A percentile compares a stretch with the other conserved stretches of the same genome.
Evolutionary conservation across 2,888 invertebrate genomes (phyloP).

Genomic region (Bellardia pandia): DNA sequence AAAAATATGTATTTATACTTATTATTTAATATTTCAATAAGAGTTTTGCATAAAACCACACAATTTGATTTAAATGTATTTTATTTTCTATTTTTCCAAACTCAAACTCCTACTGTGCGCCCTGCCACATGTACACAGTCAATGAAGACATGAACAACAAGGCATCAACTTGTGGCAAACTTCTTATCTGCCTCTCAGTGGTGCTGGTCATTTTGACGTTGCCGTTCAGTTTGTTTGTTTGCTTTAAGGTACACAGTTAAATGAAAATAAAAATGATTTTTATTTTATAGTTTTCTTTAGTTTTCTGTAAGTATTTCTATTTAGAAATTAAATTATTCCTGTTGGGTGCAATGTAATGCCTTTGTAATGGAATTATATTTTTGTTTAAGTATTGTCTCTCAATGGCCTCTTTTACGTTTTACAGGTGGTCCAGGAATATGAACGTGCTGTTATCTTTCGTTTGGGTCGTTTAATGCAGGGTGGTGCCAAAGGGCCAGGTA

Average conservation of each 20-base stretch:
- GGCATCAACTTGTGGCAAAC: conserved; percentile 91
- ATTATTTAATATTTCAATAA: background rate
- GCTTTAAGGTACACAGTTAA: conserved; percentile 91
- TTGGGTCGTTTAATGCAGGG: conserved; percentile 94
- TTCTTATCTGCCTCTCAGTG: conserved; percentile 93
- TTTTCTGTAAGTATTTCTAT: background rate
- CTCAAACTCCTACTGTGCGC: background rate
- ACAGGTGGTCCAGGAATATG: conserved; percentile 98
- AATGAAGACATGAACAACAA: conserved; percentile 87
- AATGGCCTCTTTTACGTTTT: conserved; percentile 51
- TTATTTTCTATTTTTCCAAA: background rate
- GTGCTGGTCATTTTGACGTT: conserved; percentile 92
- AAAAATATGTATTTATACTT: background rate
- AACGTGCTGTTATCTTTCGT: conserved; percentile 97
- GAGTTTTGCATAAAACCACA: background rate
- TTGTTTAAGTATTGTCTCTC: conserved; percentile 32
- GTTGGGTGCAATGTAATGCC: background rate
- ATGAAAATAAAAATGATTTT: background rate
- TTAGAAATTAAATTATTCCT: conserved; percentile 44
- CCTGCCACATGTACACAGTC: conserved; percentile 80
- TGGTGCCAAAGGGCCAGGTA: conserved; percentile 97
- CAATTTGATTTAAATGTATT: conserved; percentile 27
- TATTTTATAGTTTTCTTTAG: background rate
- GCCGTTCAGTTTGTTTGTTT: conserved; percentile 96
- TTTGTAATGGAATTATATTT: conserved; percentile 1